Evolutionary conservation across 2,888 invertebrate species (phyloP).

Genomic region (Hemithea aestivaria): DNA sequence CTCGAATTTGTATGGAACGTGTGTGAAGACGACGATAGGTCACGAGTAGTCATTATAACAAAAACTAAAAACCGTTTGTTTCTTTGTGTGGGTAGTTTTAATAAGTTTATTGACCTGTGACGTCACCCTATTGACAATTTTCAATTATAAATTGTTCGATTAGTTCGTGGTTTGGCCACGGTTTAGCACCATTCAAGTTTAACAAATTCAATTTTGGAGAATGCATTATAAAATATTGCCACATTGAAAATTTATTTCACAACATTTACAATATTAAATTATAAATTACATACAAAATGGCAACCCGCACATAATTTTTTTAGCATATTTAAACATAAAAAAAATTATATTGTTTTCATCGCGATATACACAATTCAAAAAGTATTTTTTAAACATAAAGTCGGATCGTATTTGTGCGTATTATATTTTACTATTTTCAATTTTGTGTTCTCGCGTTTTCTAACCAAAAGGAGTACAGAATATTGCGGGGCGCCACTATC

Average conservation of each 20-base stretch:
- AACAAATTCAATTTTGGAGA: slow-evolving; percentile 6
- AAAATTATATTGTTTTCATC: no score
- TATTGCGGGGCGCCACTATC: no score
- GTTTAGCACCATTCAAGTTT: slow-evolving; percentile 12
- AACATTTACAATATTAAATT: no score
- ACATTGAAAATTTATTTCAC: neutral
- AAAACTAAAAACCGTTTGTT: no score
- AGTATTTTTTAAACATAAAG: neutral
- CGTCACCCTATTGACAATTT: slow-evolving; percentile 6
- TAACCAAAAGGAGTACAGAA: slow-evolving; percentile 34
- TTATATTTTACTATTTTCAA: slow-evolving; percentile 62
- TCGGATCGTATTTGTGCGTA: slow-evolving; percentile 42
- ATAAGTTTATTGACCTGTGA: neutral
- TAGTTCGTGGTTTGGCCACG: slow-evolving; percentile 9
- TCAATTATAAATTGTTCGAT: slow-evolving; percentile 5
- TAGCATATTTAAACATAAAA: no score
- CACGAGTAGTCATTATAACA: no score
- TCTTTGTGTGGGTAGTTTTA: no score
- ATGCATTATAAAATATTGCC: slow-evolving; percentile 2
- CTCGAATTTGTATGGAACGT: no score
- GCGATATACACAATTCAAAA: no score
- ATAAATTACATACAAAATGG: no score
- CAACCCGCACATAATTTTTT: no score
- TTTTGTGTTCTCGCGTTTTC: slow-evolving; percentile 37
- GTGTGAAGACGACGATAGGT: no score